phyloP scores from a whole-genome alignment of 2,113 vertebrate genomes.

The Abramis brama region DNA sequence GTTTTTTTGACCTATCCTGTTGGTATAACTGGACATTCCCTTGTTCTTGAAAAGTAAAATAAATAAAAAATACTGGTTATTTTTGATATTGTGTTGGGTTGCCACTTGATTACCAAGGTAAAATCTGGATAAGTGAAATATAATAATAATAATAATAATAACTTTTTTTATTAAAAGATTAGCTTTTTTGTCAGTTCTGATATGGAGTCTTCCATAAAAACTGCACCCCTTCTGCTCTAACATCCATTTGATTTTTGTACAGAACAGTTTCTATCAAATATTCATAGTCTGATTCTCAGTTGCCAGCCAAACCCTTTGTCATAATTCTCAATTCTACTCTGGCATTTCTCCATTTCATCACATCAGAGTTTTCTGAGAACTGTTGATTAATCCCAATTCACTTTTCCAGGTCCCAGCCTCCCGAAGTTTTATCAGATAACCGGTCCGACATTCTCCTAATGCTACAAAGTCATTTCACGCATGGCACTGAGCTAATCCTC shows the following conservation, averaged over 20 bases:
- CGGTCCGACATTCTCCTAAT: slow-evolving; percentile 32
- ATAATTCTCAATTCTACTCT: neutral
- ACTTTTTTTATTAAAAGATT: no score
- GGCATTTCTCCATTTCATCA: slow-evolving; percentile 10
- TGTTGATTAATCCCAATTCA: slow-evolving; percentile 34
- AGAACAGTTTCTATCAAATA: slow-evolving; percentile 1
- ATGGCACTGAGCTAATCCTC: slow-evolving; percentile 51
- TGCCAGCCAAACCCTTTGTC: neutral
- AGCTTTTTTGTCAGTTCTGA: neutral
- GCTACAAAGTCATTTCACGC: slow-evolving; percentile 69
- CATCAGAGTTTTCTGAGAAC: slow-evolving; percentile 1
- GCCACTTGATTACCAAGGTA: neutral
- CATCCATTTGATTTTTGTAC: neutral
- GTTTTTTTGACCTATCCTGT: neutral
- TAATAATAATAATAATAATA: no score
- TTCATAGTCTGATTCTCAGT: slow-evolving; percentile 1
- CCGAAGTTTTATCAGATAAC: slow-evolving; percentile 40
- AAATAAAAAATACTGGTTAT: neutral
- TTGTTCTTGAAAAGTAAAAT: neutral
- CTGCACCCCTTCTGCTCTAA: neutral
- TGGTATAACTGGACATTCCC: neutral
- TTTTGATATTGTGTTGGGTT: neutral
- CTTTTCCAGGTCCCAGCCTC: slow-evolving; percentile 36
- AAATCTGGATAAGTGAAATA: no score
- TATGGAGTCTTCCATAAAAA: neutral